These are phyloP conservation scores for Nemoura dubitans DNA, from an alignment of 2,888 invertebrate species.

Conservation along the genomic window DNA sequence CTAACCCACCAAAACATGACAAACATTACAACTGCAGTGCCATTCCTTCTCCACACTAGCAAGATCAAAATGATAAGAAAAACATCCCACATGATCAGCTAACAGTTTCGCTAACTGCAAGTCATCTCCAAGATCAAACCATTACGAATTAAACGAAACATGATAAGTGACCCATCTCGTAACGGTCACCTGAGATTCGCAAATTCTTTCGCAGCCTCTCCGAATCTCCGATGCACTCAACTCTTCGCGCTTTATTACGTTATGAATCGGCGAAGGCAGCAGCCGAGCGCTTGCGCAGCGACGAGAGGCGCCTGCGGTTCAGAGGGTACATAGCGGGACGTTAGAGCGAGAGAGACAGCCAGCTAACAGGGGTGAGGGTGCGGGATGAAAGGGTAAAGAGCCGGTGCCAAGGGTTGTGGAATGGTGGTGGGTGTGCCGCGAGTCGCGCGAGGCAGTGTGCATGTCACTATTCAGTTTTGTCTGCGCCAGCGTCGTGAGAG, in stretches of 20 bases:
- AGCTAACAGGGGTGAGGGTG: background rate
- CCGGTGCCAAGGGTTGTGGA: slow-evolving; percentile 31
- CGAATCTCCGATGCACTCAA: too few species aligned
- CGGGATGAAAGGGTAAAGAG: slow-evolving; percentile 24
- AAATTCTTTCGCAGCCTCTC: too few species aligned
- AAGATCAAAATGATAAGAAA: too few species aligned
- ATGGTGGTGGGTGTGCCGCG: slow-evolving; percentile 19
- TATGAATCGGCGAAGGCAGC: background rate
- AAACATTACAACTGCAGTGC: too few species aligned
- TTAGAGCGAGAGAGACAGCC: background rate
- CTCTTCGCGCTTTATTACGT: background rate
- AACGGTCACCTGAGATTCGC: too few species aligned
- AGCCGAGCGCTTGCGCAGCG: background rate
- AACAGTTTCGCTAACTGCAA: too few species aligned
- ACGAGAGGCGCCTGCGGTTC: background rate
- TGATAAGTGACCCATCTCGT: too few species aligned
- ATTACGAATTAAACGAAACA: too few species aligned
- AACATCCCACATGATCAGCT: too few species aligned
- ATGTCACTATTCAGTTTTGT: slow-evolving; percentile 16
- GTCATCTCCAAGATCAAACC: too few species aligned
- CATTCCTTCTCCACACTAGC: too few species aligned
- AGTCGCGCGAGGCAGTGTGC: background rate
- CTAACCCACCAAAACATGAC: too few species aligned
- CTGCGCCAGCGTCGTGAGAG: background rate
- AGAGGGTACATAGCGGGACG: background rate